Conservation (phyloP, 1,140 invertebrate genomes). For the Cyclina sinensis region DNA sequence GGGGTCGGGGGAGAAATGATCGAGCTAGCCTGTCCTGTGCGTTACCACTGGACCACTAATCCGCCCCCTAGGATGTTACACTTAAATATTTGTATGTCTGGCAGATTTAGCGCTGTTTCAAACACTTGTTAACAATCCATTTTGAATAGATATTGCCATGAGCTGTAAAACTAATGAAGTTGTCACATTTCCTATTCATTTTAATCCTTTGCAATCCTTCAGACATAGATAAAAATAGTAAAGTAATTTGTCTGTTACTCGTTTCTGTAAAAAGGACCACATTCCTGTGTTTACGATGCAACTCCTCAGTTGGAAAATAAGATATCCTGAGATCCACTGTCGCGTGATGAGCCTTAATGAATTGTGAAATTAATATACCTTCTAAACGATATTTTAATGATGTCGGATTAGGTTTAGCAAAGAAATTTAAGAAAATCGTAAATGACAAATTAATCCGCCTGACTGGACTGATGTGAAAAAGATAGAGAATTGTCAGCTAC, state of each 20-base stretch:
- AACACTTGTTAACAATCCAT: too few species aligned
- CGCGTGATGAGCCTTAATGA: background rate
- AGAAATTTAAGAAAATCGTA: background rate
- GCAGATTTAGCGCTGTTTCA: too few species aligned
- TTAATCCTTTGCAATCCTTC: too few species aligned
- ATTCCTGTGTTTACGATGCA: background rate
- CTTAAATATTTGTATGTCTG: too few species aligned
- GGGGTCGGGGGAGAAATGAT: too few species aligned
- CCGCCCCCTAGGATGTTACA: too few species aligned
- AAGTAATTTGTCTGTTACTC: background rate
- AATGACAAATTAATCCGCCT: constrained; percentile 29
- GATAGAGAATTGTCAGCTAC: background rate
- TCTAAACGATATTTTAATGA: constrained; percentile 32
- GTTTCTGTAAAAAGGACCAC: background rate
- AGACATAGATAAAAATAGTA: background rate
- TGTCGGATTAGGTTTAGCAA: background rate
- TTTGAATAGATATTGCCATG: too few species aligned
- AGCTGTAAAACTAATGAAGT: too few species aligned
- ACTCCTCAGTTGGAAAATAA: background rate
- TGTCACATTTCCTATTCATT: too few species aligned
- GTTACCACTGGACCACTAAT: too few species aligned
- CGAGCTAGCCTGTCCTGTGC: too few species aligned
- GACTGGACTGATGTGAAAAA: constrained; percentile 26
- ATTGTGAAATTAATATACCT: constrained; percentile 32
- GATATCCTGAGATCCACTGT: background rate